phyloP scores from a whole-genome alignment of 2,797 vertebrate species.

The Peromyscus melanophrys region DNA sequence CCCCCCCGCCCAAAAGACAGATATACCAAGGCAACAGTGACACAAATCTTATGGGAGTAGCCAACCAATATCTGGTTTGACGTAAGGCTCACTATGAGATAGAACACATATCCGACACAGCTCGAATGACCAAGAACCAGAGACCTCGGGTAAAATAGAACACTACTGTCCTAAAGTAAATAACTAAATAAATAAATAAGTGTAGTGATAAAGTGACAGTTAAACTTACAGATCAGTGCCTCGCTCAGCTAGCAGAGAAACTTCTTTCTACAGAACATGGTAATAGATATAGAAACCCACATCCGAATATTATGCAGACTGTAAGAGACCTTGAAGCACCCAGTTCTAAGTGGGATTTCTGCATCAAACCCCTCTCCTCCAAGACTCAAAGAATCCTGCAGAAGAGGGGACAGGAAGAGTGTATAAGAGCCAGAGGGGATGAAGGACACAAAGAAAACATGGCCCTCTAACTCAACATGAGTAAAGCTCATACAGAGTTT shows the following conservation, averaged over 20 bases:
- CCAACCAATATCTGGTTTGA: not conserved
- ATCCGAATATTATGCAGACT: not conserved
- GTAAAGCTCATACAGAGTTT: not conserved
- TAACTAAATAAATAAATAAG: not conserved
- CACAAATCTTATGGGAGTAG: not conserved
- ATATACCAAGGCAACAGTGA: not conserved
- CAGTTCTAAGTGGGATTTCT: not conserved
- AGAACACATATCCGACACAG: not conserved
- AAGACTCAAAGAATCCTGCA: not conserved
- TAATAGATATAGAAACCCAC: not conserved
- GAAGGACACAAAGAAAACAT: not conserved
- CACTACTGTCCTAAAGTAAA: not conserved
- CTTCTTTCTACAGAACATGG: not conserved
- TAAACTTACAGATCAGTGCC: too few species aligned
- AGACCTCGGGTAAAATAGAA: not conserved
- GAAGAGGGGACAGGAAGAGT: not conserved
- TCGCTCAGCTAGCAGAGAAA: not conserved
- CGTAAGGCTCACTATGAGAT: not conserved
- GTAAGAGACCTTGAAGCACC: not conserved
- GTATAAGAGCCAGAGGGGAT: not conserved
- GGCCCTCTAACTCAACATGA: not conserved
- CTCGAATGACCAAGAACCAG: not conserved
- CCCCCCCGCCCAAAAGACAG: too few species aligned
- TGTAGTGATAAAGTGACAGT: not conserved
- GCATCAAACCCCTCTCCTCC: not conserved